phyloP scores from a whole-genome alignment of 2,888 invertebrate genomes.

The Halictus quadricinctus region DNA sequence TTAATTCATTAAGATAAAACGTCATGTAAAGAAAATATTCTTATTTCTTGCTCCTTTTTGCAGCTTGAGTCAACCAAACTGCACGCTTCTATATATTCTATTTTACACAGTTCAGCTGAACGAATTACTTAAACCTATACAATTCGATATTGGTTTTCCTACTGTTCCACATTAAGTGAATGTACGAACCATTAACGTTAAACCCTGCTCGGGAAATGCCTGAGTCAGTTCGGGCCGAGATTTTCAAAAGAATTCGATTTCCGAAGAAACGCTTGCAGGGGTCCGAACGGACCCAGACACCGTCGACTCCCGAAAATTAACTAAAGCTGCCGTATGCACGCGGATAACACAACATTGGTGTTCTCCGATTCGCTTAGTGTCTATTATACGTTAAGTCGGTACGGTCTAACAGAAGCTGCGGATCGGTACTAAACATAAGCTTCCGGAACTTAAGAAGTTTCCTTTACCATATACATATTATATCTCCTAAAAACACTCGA shows the following conservation, averaged over 20 bases:
- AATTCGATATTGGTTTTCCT: background rate
- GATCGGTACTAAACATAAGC: background rate
- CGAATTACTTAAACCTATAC: background rate
- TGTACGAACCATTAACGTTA: background rate
- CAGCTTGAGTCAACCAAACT: background rate
- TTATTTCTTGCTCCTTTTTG: background rate
- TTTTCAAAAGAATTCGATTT: background rate
- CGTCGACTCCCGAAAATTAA: background rate
- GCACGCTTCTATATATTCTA: background rate
- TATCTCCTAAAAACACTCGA: background rate
- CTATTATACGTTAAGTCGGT: background rate
- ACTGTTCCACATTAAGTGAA: background rate
- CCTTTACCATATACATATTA: background rate
- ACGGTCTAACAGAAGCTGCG: background rate
- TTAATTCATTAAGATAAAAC: background rate
- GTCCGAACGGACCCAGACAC: background rate
- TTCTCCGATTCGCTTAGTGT: background rate
- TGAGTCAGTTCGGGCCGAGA: background rate
- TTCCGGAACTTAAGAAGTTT: background rate
- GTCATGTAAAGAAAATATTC: conserved; percentile 7
- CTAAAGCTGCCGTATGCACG: background rate
- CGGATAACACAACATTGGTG: background rate
- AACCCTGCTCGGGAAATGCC: background rate
- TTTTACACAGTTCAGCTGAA: conserved; percentile 1
- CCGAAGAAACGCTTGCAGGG: background rate